A percentile compares a stretch with the other conserved stretches of the same genome.
Evolutionary conservation across 1,140 invertebrate genomes (phyloP).

Genomic region (Drosophila tsacasi): DNA sequence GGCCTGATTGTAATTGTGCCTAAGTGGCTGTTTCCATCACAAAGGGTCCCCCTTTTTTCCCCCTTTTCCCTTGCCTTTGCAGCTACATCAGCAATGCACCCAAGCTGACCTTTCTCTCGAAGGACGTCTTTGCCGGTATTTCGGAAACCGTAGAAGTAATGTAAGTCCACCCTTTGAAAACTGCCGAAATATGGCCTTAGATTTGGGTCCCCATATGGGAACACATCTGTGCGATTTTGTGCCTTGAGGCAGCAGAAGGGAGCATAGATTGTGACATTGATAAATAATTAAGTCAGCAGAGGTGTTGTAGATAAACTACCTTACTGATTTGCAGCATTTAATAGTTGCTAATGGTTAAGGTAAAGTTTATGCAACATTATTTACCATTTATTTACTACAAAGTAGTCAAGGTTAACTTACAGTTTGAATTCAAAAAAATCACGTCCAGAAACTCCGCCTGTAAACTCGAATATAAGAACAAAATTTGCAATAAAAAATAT

Average conservation of each 20-base stretch:
- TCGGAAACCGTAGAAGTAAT: conserved; percentile 86
- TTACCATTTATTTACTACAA: too few species aligned
- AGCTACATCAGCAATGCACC: conserved; percentile 87
- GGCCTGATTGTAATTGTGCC: conserved; percentile 55
- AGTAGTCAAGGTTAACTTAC: too few species aligned
- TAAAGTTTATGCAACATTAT: background rate
- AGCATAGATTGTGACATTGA: background rate
- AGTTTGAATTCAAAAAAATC: too few species aligned
- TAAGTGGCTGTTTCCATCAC: conserved; percentile 10
- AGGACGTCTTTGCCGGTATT: conserved; percentile 84
- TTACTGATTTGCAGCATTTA: too few species aligned
- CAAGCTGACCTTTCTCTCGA: conserved; percentile 85
- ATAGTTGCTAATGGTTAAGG: background rate
- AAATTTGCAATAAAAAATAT: too few species aligned
- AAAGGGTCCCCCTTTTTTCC: background rate
- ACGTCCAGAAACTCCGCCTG: too few species aligned
- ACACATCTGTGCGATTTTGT: conserved; percentile 18
- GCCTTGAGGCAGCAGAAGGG: background rate
- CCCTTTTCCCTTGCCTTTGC: conserved; percentile 10
- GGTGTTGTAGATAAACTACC: background rate
- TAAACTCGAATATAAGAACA: too few species aligned
- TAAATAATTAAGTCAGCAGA: background rate
- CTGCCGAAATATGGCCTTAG: background rate
- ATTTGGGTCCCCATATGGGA: background rate
- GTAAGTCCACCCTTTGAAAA: conserved; percentile 75